phyloP scores from a whole-genome alignment of 1,140 invertebrate genomes.

The Stegodyphus mimosarum region DNA sequence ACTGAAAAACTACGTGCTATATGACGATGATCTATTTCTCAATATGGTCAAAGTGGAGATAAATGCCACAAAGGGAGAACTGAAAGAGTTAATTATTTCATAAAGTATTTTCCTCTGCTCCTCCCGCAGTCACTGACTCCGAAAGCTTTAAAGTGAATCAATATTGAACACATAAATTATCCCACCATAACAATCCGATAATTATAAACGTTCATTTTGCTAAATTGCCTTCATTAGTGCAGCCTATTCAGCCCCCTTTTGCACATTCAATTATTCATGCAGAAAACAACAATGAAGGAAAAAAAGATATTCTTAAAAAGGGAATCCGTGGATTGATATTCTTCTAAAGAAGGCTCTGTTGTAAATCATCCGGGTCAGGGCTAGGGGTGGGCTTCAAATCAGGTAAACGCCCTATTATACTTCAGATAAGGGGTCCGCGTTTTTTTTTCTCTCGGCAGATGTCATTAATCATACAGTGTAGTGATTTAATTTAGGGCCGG shows the following conservation, averaged over 20 bases:
- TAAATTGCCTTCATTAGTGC: slow-evolving; percentile 33
- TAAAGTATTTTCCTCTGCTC: no score
- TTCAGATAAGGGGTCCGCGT: neutral
- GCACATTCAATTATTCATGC: slow-evolving; percentile 23
- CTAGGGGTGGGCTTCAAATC: slow-evolving; percentile 10
- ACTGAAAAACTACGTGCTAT: no score
- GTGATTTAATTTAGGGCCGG: slow-evolving; percentile 28
- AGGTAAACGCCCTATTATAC: slow-evolving; percentile 42
- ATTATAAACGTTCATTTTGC: slow-evolving; percentile 15
- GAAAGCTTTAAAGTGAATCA: no score
- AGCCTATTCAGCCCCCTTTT: neutral
- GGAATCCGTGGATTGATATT: neutral
- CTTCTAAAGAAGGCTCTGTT: neutral
- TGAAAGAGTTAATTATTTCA: no score
- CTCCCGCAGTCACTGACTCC: no score
- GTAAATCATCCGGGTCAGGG: slow-evolving; percentile 20
- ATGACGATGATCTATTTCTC: no score
- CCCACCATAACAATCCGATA: slow-evolving; percentile 10
- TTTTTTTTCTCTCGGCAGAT: slow-evolving; percentile 13
- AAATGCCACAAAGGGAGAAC: no score
- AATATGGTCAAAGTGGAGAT: no score
- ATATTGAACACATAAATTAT: no score
- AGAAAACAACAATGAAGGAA: neutral
- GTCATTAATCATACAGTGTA: slow-evolving; percentile 20
- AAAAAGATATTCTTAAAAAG: neutral